A percentile compares a stretch with the other conserved stretches of the same genome.
phyloP scores from a whole-genome alignment of 2,888 invertebrate genomes.

The Philereme vetulata region DNA sequence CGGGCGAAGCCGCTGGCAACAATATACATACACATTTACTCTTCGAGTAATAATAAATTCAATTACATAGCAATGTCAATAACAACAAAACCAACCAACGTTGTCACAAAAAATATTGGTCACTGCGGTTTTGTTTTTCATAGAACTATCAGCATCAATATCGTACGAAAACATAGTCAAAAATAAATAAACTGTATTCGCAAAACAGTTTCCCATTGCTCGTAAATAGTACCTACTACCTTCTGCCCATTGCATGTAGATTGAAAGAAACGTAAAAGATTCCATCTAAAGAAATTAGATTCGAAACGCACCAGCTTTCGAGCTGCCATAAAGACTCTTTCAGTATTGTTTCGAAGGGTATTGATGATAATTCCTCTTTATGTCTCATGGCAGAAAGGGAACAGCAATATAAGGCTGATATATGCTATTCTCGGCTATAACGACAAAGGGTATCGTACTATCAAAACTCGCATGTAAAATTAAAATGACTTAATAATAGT shows the following conservation, averaged over 20 bases:
- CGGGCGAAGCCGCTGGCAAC: too few relatives aligned
- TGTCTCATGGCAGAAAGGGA: conserved; percentile 55
- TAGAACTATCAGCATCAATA: conserved; percentile 8
- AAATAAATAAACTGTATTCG: conserved; percentile 7
- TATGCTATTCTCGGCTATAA: conserved; percentile 49
- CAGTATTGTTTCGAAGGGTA: conserved; percentile 62
- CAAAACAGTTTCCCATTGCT: conserved; percentile 8
- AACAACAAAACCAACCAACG: conserved; percentile 4
- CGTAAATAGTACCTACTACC: conserved; percentile 22
- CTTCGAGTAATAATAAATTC: neutral
- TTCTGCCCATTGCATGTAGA: conserved; percentile 33
- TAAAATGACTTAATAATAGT: too few relatives aligned
- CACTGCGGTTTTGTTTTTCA: conserved; percentile 1
- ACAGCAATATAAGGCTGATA: conserved; percentile 51
- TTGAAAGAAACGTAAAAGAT: conserved; percentile 32
- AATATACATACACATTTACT: neutral
- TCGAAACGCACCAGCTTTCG: conserved; percentile 50
- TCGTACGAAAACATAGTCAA: neutral
- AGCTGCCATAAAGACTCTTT: conserved; percentile 60
- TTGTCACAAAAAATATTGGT: conserved; percentile 1
- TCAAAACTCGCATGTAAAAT: conserved; percentile 33
- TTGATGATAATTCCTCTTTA: conserved; percentile 71
- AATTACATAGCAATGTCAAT: neutral
- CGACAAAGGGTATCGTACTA: conserved; percentile 44
- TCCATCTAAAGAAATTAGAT: conserved; percentile 62